These are phyloP conservation scores for Sander lucioperca DNA, from an alignment of 2,113 vertebrate species.

Conservation along the genomic window DNA sequence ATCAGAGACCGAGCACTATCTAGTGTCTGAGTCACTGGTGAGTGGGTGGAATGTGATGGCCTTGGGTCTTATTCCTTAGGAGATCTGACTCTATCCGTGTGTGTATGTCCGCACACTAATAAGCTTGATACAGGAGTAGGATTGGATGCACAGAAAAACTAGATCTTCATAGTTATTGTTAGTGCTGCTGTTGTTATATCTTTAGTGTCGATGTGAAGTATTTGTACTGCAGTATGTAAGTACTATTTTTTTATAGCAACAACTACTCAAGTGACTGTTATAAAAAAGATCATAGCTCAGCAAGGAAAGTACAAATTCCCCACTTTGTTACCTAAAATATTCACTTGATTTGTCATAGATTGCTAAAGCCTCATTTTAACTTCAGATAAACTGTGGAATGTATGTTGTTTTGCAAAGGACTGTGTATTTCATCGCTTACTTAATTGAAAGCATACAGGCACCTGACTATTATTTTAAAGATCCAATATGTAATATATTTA, in stretches of 20 bases:
- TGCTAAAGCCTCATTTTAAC: background rate
- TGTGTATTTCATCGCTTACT: background rate
- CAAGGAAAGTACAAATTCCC: no score
- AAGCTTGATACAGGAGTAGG: background rate
- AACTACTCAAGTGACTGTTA: no score
- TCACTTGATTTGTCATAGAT: background rate
- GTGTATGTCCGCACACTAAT: background rate
- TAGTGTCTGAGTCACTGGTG: slow-evolving; percentile 70
- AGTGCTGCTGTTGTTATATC: slow-evolving; percentile 6
- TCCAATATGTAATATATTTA: no score
- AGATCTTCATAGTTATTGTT: slow-evolving; percentile 12
- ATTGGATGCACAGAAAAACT: background rate
- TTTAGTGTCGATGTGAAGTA: slow-evolving; percentile 9
- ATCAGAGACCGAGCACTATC: slow-evolving; percentile 35
- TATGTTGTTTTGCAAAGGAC: background rate
- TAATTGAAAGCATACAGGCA: background rate
- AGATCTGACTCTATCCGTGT: slow-evolving; percentile 20
- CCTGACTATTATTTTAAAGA: no score
- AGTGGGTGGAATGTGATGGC: slow-evolving; percentile 61
- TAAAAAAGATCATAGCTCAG: no score
- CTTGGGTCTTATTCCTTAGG: slow-evolving; percentile 11
- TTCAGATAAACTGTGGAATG: background rate
- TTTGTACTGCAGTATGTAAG: no score
- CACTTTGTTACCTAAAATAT: no score
- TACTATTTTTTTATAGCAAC: no score